Evolutionary conservation across 2,888 invertebrate genomes (phyloP), one percentile per base, ranked within the genome.

Genomic region (Caenorhabditis sp.): DNA sequence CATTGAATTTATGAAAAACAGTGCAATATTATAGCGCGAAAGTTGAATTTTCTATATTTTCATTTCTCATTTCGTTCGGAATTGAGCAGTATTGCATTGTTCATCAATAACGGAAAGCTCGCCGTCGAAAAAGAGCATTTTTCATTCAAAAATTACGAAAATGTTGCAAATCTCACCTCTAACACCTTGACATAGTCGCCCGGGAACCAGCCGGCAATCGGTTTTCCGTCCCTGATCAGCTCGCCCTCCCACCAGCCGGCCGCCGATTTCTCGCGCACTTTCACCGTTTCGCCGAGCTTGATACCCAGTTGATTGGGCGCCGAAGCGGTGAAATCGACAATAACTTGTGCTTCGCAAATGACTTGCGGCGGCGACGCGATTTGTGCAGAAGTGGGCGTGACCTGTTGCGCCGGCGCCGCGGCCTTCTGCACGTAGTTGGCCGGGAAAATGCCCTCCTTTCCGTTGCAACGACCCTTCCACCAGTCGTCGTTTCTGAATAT

Each of bases 191-290:
- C 96, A 89, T 98, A 99, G 76, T 95, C 95, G 26, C 97, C 98
- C 0, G 99, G 99, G 91, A 99, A 99, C 99, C 99, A 99, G 2
- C 99, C 99, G 90, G 96, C 95, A 35, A 95, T 91, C 89, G 94
- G 94, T 11, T 76, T 76, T 26, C 85, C 88, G 35, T 79, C 66
- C 17, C 81, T 15, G 9, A 68, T 96, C 45, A 97, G 90, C 90
- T 99, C 98, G 1, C 99, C 99, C 91, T 99, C 98, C 98, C 98
- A 99, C 99, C 99, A 99, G 20, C 99, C 99, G 52, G 95, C 94
- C 85, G 95, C 94, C 0, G 95, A 95, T 89, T 96, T 97, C 91
- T 97, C 97, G 22, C 95, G 92, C n/a, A 99, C 94, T 27, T 72
- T 74, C 6, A 87, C 75, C 11, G 97, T 91, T 88, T 98, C 97